A percentile compares a stretch with the other conserved stretches of the same genome.
Conservation (phyloP, 2,888 invertebrate species). For the Agrotis clavis region DNA sequence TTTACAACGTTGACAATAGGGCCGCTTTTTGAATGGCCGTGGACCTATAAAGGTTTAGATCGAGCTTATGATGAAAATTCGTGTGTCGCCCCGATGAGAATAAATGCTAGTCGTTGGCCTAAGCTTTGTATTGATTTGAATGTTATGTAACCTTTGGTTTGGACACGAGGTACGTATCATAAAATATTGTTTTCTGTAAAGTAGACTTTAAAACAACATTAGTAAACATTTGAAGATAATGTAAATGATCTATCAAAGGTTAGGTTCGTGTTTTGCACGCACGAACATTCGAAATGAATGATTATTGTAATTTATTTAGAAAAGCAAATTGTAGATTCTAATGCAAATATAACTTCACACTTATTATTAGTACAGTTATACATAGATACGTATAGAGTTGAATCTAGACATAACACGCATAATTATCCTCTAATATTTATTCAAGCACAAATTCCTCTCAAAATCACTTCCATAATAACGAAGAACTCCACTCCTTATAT, state of each 20-base stretch:
- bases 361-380: background rate
- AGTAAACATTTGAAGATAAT: slow-evolving; percentile 22
- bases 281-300: background rate
- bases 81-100: slow-evolving; percentile 74
- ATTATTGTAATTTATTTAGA: background rate
- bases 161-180: slow-evolving; percentile 35
- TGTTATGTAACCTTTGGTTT: slow-evolving; percentile 57
- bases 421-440: background rate
- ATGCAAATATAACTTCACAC: background rate
- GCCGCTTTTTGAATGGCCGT: slow-evolving; percentile 51
- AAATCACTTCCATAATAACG: slow-evolving; percentile 18
- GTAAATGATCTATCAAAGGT: slow-evolving; percentile 10
- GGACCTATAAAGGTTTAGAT: slow-evolving; percentile 66
- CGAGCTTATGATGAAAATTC: slow-evolving; percentile 76
- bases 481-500: slow-evolving; percentile 3
- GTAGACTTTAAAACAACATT: slow-evolving; percentile 24
- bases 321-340: background rate
- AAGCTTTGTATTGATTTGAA: slow-evolving; percentile 71
- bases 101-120: slow-evolving; percentile 67
- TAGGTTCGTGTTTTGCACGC: background rate
- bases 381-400: too few relatives aligned
- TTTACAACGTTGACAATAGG: slow-evolving; percentile 38
- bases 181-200: slow-evolving; percentile 26
- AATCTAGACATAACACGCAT: background rate
- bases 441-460: background rate